Conservation (phyloP, 2,113 vertebrate genomes). For the Lates calcarifer region DNA sequence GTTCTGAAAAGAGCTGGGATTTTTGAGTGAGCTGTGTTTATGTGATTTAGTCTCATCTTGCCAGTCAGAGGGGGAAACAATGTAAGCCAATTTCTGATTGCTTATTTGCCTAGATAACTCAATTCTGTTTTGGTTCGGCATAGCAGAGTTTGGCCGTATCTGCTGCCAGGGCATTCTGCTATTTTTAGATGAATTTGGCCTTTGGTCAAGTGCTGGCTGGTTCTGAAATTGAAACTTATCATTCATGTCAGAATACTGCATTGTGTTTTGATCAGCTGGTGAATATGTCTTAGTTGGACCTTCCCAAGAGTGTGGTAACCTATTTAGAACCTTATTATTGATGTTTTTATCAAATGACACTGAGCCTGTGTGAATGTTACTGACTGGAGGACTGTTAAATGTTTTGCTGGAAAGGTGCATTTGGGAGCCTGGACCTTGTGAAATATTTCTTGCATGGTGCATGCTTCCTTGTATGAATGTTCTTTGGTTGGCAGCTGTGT, state of each 20-base stretch:
- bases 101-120: slow-evolving; percentile 88
- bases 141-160: slow-evolving; percentile 80
- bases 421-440: slow-evolving; percentile 87
- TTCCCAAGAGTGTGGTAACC: slow-evolving; percentile 90
- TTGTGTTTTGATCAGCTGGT: slow-evolving; percentile 84
- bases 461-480: slow-evolving; percentile 85
- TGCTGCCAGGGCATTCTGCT: slow-evolving; percentile 90
- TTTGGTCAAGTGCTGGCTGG: slow-evolving; percentile 87
- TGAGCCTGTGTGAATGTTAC: slow-evolving; percentile 77
- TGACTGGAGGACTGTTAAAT: slow-evolving; percentile 80
- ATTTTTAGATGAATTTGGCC: slow-evolving; percentile 85
- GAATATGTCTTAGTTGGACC: slow-evolving; percentile 85
- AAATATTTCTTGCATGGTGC: slow-evolving; percentile 87
- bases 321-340: slow-evolving; percentile 76
- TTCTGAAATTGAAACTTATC: slow-evolving; percentile 88
- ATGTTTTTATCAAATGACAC: slow-evolving; percentile 87
- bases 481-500: slow-evolving; percentile 83
- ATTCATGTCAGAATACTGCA: slow-evolving; percentile 82
- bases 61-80: slow-evolving; percentile 87
- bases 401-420: slow-evolving; percentile 90
- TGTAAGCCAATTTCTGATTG: slow-evolving; percentile 88
- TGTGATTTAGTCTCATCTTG: slow-evolving; percentile 85
- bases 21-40: slow-evolving; percentile 80
- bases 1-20: slow-evolving; percentile 74
- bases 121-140: slow-evolving; percentile 84